phyloP scores from a whole-genome alignment of 2,113 vertebrate genomes.

The Notechis scutatus region DNA sequence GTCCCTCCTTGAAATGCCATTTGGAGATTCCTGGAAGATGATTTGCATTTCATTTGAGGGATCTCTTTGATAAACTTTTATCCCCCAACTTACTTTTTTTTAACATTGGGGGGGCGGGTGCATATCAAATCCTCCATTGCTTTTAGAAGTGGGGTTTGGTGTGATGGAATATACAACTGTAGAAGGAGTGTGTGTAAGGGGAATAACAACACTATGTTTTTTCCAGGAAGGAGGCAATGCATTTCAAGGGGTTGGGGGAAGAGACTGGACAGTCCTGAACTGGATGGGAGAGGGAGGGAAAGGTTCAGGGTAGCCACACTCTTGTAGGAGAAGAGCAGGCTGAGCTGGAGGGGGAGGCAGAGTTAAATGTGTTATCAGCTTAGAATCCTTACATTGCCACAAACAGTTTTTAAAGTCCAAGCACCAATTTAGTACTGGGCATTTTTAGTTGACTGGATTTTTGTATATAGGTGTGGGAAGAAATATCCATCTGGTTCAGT shows the following conservation, averaged over 20 bases:
- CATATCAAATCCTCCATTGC: constrained; percentile 15
- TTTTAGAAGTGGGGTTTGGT: constrained; percentile 21
- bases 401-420: not conserved
- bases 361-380: not conserved
- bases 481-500: no score
- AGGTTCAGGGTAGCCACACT: not conserved
- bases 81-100: constrained; percentile 27
- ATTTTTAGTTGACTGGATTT: not conserved
- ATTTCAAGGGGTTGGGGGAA: not conserved
- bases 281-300: not conserved
- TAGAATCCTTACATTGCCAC: not conserved
- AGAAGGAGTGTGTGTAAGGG: not conserved
- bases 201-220: not conserved
- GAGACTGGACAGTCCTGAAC: not conserved
- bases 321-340: not conserved
- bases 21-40: constrained; percentile 4
- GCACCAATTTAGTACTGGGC: not conserved
- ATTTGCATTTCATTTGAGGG: not conserved
- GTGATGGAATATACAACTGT: not conserved
- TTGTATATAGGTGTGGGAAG: not conserved
- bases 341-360: not conserved
- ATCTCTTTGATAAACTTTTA: constrained; percentile 32
- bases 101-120: not conserved
- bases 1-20: not conserved
- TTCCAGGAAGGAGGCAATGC: not conserved